A percentile compares a stretch with the other conserved stretches of the same genome.
phyloP scores from a whole-genome alignment of 2,113 vertebrate species.

The Dinomys branickii region DNA sequence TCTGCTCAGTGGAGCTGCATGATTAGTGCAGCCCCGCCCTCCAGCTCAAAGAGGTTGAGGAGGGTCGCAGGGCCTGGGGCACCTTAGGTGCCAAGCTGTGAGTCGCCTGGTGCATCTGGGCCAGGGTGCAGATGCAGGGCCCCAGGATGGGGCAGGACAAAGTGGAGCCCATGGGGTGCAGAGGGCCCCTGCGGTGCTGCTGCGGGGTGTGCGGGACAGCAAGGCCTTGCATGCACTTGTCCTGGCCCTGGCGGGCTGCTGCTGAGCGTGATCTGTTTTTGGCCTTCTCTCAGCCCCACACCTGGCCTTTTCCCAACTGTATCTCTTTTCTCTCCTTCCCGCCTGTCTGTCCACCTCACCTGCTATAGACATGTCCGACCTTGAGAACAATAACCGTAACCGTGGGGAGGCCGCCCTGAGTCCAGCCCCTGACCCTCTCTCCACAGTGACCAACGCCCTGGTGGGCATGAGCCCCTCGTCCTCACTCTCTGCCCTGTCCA shows the following conservation, averaged over 20 bases:
- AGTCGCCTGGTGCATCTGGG: no score
- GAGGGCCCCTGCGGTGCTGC: background rate
- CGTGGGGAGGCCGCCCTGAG: constrained; percentile 86
- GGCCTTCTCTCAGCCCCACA: constrained; percentile 73
- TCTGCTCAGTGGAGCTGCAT: rapidly evolving
- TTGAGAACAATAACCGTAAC: constrained; percentile 92
- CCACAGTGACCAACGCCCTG: constrained; percentile 98
- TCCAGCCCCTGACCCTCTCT: constrained; percentile 94
- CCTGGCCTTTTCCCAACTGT: constrained; percentile 79
- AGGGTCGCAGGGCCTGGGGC: rapidly evolving
- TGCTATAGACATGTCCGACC: constrained; percentile 90
- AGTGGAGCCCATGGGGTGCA: rapidly evolving
- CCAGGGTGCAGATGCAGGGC: background rate
- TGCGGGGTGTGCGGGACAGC: background rate
- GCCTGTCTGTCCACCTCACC: constrained; percentile 74
- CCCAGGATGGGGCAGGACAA: rapidly evolving
- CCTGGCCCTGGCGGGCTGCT: background rate
- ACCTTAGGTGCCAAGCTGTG: no score
- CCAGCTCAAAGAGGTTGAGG: background rate
- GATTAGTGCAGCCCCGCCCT: rapidly evolving
- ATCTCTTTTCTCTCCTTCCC: constrained; percentile 83
- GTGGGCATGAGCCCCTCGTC: constrained; percentile 98
- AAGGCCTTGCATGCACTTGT: constrained; percentile 36
- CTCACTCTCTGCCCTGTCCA: constrained; percentile 95
- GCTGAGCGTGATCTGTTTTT: constrained; percentile 59